Evolutionary conservation across 2,797 vertebrate genomes (phyloP).

Genomic region (Pseudochromis fuscus): DNA sequence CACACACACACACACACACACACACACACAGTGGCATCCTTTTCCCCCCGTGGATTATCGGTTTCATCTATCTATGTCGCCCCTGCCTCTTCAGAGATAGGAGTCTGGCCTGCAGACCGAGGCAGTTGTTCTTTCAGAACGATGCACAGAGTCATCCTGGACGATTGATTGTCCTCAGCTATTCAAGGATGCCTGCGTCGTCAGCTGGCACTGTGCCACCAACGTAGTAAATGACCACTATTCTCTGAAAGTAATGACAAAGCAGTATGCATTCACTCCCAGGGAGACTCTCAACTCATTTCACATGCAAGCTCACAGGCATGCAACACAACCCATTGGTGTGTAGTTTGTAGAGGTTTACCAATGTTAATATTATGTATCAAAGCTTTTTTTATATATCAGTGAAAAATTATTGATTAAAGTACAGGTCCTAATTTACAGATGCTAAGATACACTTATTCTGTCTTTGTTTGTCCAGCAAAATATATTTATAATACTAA

Average conservation of each 20-base stretch:
- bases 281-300: background rate
- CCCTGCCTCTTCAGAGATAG: background rate
- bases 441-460: no score
- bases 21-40: slow-evolving; percentile 9
- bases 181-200: slow-evolving; percentile 54
- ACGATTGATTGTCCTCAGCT: slow-evolving; percentile 38
- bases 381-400: background rate
- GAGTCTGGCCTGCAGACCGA: slow-evolving; percentile 17
- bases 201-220: slow-evolving; percentile 34
- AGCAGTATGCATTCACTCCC: slow-evolving; percentile 34
- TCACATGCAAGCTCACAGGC: background rate
- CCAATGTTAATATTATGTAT: no score
- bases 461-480: background rate
- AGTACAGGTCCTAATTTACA: no score
- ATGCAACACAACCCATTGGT: background rate
- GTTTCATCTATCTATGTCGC: slow-evolving; percentile 45
- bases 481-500: background rate
- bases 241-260: slow-evolving; percentile 51
- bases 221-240: slow-evolving; percentile 42
- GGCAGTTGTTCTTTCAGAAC: slow-evolving; percentile 25
- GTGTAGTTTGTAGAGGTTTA: background rate
- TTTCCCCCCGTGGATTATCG: slow-evolving; percentile 26
- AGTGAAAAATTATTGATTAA: no score
- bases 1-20: background rate
- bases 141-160: slow-evolving; percentile 20